phyloP scores from a whole-genome alignment of 1,140 invertebrate species.

The Calycopis cecrops region DNA sequence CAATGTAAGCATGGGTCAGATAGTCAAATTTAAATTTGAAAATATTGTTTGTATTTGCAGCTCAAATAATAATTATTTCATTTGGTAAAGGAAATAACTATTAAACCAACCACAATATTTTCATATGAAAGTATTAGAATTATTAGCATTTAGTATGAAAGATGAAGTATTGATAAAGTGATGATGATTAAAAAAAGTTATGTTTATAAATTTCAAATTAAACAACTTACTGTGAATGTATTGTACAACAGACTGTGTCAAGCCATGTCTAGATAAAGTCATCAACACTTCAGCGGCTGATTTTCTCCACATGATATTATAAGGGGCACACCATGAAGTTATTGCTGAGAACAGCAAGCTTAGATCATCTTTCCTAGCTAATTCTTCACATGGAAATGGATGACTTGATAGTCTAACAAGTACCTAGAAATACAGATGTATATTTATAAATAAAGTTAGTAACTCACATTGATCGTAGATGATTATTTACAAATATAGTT shows the following conservation, averaged over 20 bases:
- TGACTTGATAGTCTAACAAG: conserved; percentile 95
- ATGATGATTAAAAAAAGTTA: background rate
- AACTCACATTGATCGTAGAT: too few species aligned
- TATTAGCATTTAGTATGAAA: too few species aligned
- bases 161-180: background rate
- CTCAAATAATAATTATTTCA: too few species aligned
- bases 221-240: conserved; percentile 95
- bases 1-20: too few species aligned
- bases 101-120: too few species aligned
- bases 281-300: conserved; percentile 97
- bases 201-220: background rate
- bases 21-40: too few species aligned
- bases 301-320: conserved; percentile 97
- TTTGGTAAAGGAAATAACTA: too few species aligned
- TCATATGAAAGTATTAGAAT: too few species aligned
- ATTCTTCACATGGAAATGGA: conserved; percentile 94
- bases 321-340: conserved; percentile 93
- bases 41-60: too few species aligned
- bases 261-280: conserved; percentile 94
- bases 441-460: background rate
- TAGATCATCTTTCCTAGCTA: conserved; percentile 97
- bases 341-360: conserved; percentile 97
- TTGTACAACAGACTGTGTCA: conserved; percentile 93
- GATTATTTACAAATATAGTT: too few species aligned
- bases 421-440: conserved; percentile 76